phyloP scores from a whole-genome alignment of 2,797 vertebrate species.

The Gymnoscopelus microlampas region DNA sequence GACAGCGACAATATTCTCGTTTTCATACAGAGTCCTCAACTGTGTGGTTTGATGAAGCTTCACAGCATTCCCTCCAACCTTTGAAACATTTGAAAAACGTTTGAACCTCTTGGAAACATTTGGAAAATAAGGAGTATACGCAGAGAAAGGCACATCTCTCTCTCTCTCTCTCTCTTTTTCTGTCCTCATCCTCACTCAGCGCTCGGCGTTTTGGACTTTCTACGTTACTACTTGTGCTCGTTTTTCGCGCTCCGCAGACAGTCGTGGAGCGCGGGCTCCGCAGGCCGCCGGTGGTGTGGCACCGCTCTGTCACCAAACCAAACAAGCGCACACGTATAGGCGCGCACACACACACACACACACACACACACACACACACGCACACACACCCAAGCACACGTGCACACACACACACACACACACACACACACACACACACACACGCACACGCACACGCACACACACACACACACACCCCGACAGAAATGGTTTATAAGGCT shows the following conservation, averaged over 20 bases:
- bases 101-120: too few species aligned
- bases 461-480: slow-evolving; percentile 84
- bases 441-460: neutral
- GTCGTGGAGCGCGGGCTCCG: neutral
- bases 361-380: too few species aligned
- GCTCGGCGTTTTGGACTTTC: neutral
- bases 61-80: too few species aligned
- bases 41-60: too few species aligned
- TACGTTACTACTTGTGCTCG: neutral
- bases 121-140: neutral
- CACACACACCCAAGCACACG: too few species aligned
- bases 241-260: neutral
- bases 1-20: too few species aligned
- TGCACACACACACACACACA: slow-evolving; percentile 64
- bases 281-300: slow-evolving; percentile 59
- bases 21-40: too few species aligned
- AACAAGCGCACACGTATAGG: slow-evolving; percentile 85
- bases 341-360: slow-evolving; percentile 25
- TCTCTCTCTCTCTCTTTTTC: neutral
- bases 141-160: neutral
- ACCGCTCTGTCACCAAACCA: slow-evolving; percentile 96
- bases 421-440: slow-evolving; percentile 85
- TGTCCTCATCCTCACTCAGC: neutral
- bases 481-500: slow-evolving; percentile 97
- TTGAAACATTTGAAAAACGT: too few species aligned